phyloP scores from a whole-genome alignment of 2,888 invertebrate genomes.

The Fragum whitleyi region DNA sequence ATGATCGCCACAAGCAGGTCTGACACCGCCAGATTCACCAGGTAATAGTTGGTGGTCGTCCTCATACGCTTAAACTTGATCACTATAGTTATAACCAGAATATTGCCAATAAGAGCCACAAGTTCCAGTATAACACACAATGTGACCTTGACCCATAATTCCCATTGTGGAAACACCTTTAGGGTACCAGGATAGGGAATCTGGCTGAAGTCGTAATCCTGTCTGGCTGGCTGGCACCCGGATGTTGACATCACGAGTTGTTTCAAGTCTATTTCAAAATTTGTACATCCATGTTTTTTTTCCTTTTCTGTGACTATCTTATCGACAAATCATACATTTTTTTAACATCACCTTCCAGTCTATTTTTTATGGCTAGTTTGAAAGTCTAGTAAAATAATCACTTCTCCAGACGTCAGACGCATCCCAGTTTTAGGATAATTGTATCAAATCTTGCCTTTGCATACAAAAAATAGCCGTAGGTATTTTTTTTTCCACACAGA shows the following conservation, averaged over 20 bases:
- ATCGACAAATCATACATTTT: too few species aligned
- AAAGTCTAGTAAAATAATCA: too few species aligned
- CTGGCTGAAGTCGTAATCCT: slow-evolving; percentile 63
- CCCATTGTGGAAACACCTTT: slow-evolving; percentile 67
- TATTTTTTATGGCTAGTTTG: too few species aligned
- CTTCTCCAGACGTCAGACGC: too few species aligned
- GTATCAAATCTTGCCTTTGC: too few species aligned
- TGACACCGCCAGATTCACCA: slow-evolving; percentile 81
- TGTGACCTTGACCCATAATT: slow-evolving; percentile 72
- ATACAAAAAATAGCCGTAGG: too few species aligned
- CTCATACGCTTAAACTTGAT: slow-evolving; percentile 75
- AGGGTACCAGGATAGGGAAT: slow-evolving; percentile 63
- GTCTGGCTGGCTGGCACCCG: slow-evolving; percentile 84
- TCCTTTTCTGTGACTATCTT: too few species aligned
- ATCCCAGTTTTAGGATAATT: too few species aligned
- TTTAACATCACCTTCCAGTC: too few species aligned
- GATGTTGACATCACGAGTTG: background rate
- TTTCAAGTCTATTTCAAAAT: background rate
- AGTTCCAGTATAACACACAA: slow-evolving; percentile 67
- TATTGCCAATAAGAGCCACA: slow-evolving; percentile 75
- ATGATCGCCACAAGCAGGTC: slow-evolving; percentile 84
- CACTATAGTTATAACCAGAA: slow-evolving; percentile 76
- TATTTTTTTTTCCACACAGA: too few species aligned
- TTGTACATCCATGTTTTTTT: too few species aligned
- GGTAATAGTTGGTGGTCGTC: slow-evolving; percentile 82